Percentiles rank a stretch among this genome's conserved stretches.
Evolutionary conservation across 2,888 invertebrate genomes (phyloP).

Genomic region (Rhingia campestris): DNA sequence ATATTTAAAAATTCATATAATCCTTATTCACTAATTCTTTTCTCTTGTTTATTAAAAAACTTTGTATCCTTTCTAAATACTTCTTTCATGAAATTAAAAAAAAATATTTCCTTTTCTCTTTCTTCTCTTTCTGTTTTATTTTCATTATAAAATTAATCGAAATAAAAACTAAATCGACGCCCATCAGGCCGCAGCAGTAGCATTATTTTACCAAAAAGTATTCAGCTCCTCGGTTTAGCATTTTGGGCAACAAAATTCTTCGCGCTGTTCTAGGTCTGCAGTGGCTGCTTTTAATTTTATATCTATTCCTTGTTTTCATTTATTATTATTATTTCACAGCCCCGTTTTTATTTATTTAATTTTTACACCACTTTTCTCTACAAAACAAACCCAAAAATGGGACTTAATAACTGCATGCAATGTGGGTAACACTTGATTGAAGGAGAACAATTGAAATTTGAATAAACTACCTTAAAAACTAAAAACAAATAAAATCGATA

Average conservation of each 20-base stretch:
- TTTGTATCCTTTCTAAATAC: conserved; percentile 66
- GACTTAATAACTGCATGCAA: conserved; percentile 56
- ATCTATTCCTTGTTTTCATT: neutral
- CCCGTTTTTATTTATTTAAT: conserved; percentile 7
- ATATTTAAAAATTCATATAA: neutral
- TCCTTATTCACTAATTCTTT: conserved; percentile 7
- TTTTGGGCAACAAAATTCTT: conserved; percentile 77
- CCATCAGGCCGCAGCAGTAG: conserved; percentile 82
- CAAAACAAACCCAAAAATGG: conserved; percentile 31
- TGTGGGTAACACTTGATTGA: conserved; percentile 63
- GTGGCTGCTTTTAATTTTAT: conserved; percentile 32
- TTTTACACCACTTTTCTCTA: conserved; percentile 22
- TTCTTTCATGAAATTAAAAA: conserved; percentile 64
- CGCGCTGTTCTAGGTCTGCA: conserved; percentile 50
- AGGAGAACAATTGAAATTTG: conserved; percentile 36
- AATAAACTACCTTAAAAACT: conserved; percentile 19
- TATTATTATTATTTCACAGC: conserved; percentile 8
- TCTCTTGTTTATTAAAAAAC: conserved; percentile 9
- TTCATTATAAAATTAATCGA: conserved; percentile 37
- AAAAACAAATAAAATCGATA: conserved; percentile 29
- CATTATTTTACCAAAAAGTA: conserved; percentile 80
- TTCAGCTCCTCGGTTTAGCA: conserved; percentile 82
- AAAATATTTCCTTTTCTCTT: conserved; percentile 72
- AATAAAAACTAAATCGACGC: conserved; percentile 59
- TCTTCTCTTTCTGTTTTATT: conserved; percentile 69